phyloP scores from a whole-genome alignment of 2,888 invertebrate species.

The Proisotoma minuta region DNA sequence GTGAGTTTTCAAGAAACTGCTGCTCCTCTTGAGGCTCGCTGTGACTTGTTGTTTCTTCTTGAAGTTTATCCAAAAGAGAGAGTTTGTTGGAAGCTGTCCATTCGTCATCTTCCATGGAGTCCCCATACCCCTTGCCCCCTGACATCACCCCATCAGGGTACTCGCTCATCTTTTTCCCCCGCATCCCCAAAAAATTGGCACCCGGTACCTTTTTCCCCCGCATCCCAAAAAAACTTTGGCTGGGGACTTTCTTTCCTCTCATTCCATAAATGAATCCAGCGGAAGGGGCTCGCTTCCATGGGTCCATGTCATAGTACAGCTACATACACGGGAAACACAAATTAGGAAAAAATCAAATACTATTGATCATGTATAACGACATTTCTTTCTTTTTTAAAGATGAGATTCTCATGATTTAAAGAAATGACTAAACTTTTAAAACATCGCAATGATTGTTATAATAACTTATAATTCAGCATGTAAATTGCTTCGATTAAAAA shows the following conservation, averaged over 20 bases:
- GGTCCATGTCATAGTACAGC: conserved; percentile 28
- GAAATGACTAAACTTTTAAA: too few relatives aligned
- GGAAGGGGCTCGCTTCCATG: conserved; percentile 45
- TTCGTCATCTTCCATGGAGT: neutral
- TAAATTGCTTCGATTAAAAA: too few relatives aligned
- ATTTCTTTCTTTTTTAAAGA: too few relatives aligned
- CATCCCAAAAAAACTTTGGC: conserved; percentile 42
- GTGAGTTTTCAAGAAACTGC: neutral
- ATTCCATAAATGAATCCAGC: conserved; percentile 45
- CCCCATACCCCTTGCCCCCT: too few relatives aligned
- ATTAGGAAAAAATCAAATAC: neutral
- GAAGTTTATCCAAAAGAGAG: neutral
- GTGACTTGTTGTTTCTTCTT: neutral
- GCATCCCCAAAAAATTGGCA: conserved; percentile 42
- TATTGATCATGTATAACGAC: neutral
- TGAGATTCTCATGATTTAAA: too few relatives aligned
- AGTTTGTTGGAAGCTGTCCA: conserved; percentile 2
- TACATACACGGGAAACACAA: conserved; percentile 3
- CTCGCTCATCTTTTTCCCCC: conserved; percentile 45
- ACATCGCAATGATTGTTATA: too few relatives aligned
- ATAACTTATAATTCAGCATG: too few relatives aligned
- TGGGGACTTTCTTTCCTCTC: conserved; percentile 46
- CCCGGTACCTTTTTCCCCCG: conserved; percentile 45
- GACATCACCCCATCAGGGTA: too few relatives aligned
- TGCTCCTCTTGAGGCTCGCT: neutral